phyloP scores from a whole-genome alignment of 2,888 invertebrate species.

The Acheta domesticus region DNA sequence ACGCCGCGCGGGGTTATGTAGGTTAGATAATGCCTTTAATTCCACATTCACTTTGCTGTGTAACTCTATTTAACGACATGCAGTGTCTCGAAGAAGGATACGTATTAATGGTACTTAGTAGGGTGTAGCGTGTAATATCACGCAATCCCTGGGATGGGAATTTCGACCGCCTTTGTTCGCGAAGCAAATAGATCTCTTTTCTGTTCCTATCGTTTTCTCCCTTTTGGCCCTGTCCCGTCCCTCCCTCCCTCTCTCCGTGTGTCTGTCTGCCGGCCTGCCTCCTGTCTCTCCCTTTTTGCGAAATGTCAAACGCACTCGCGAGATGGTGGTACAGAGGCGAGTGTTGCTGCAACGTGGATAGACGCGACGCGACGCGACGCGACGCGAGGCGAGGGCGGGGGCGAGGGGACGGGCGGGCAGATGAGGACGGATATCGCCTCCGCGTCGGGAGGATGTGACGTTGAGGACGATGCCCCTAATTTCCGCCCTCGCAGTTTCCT shows the following conservation, averaged over 20 bases:
- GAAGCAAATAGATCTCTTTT: not conserved
- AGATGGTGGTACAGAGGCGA: too few relatives aligned
- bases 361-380: too few relatives aligned
- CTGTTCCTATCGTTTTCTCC: not conserved
- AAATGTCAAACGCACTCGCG: too few relatives aligned
- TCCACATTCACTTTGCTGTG: slow-evolving; percentile 18
- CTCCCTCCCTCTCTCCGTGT: too few relatives aligned
- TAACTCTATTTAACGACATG: slow-evolving; percentile 18
- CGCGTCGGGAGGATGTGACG: not conserved
- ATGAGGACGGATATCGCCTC: too few relatives aligned
- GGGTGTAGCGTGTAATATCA: not conserved
- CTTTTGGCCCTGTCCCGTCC: too few relatives aligned
- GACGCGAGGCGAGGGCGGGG: too few relatives aligned
- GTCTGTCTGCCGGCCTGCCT: too few relatives aligned
- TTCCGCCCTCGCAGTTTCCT: not conserved
- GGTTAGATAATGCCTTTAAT: slow-evolving; percentile 18
- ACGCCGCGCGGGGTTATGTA: not conserved
- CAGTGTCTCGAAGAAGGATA: slow-evolving; percentile 6
- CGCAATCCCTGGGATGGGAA: not conserved
- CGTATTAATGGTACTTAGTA: not conserved
- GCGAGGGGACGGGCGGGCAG: too few relatives aligned
- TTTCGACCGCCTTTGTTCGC: not conserved
- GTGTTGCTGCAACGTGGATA: too few relatives aligned
- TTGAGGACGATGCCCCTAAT: not conserved
- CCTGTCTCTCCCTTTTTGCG: too few relatives aligned